phyloP scores from a whole-genome alignment of 2,888 invertebrate genomes.

The Eustalomyia histrio region DNA sequence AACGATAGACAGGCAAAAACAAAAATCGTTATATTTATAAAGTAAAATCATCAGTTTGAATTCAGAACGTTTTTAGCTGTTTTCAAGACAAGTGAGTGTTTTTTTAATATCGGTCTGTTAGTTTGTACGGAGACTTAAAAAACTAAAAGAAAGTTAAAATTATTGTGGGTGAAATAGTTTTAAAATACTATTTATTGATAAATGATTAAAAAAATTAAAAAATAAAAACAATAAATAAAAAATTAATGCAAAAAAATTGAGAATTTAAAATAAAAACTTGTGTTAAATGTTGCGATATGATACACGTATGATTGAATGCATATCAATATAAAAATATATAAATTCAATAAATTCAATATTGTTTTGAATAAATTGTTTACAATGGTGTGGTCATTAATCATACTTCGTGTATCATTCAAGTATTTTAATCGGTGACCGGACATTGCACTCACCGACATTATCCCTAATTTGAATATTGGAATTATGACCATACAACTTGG shows the following conservation, averaged over 20 bases:
- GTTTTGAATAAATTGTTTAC: background rate
- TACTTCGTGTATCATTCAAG: background rate
- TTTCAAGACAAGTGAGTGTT: constrained; percentile 68
- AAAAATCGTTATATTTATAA: constrained; percentile 70
- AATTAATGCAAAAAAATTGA: background rate
- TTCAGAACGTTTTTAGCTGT: constrained; percentile 73
- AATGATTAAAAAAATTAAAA: too few species aligned
- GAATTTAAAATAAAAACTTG: background rate
- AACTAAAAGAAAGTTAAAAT: background rate
- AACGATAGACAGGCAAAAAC: constrained; percentile 8
- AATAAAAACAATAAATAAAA: background rate
- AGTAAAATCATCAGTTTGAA: constrained; percentile 67
- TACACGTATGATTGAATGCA: background rate
- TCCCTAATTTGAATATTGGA: too few species aligned
- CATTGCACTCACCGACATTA: too few species aligned
- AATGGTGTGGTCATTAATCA: background rate
- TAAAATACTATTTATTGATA: background rate
- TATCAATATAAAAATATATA: too few species aligned
- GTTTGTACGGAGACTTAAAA: background rate
- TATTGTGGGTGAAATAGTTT: background rate
- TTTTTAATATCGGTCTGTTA: constrained; percentile 1
- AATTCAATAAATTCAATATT: background rate
- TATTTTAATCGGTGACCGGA: too few species aligned
- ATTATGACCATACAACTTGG: too few species aligned
- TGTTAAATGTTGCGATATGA: background rate